Evolutionary conservation across 1,140 invertebrate genomes (phyloP).

Genomic region (Aphidius ervi): DNA sequence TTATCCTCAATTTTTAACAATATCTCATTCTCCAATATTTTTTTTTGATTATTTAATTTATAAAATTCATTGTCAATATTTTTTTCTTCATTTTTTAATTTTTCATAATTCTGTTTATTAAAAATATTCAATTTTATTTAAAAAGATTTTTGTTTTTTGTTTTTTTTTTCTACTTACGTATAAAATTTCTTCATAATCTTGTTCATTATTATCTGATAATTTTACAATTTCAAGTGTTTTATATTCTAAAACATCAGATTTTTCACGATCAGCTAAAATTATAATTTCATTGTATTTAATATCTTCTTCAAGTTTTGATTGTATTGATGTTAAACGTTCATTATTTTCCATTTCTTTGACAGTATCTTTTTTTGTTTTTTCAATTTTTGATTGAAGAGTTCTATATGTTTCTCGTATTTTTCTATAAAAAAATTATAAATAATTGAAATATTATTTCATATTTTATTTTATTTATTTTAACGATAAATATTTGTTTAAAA

Average conservation of each 20-base stretch:
- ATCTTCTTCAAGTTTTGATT: slow-evolving; percentile 57
- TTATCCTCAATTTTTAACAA: slow-evolving; percentile 63
- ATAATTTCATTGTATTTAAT: slow-evolving; percentile 41
- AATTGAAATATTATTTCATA: no score
- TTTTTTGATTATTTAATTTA: slow-evolving; percentile 54
- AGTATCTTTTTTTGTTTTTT: slow-evolving; percentile 53
- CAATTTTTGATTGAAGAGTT: slow-evolving; percentile 55
- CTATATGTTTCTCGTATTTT: slow-evolving; percentile 56
- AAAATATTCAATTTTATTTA: no score
- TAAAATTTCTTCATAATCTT: slow-evolving; percentile 50
- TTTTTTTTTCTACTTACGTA: slow-evolving; percentile 29
- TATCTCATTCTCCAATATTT: slow-evolving; percentile 61
- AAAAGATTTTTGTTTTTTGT: no score
- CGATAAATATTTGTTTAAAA: background rate
- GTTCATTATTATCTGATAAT: slow-evolving; percentile 58
- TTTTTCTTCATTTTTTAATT: slow-evolving; percentile 36
- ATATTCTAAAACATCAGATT: slow-evolving; percentile 45
- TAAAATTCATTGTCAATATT: slow-evolving; percentile 53
- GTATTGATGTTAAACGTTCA: slow-evolving; percentile 60
- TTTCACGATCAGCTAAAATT: slow-evolving; percentile 33
- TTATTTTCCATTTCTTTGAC: slow-evolving; percentile 63
- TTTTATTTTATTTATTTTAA: no score
- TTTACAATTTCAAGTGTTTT: slow-evolving; percentile 53
- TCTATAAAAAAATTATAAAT: slow-evolving; percentile 34
- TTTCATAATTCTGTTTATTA: slow-evolving; percentile 32